phyloP scores from a whole-genome alignment of 2,797 vertebrate species.

The Pseudocheirus occidentalis region DNA sequence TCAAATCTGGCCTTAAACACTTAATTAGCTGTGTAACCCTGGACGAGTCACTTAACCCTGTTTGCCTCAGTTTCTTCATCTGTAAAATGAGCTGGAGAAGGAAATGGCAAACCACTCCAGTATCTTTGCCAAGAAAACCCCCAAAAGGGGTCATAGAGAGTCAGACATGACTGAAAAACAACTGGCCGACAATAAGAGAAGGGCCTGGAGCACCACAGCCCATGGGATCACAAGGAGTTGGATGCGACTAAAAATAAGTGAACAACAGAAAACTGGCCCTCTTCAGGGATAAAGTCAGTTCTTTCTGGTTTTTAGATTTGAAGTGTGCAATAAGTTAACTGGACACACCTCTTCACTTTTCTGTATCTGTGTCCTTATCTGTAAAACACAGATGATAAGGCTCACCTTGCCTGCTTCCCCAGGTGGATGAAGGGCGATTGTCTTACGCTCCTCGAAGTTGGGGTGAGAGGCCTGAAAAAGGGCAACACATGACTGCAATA shows the following conservation, averaged over 20 bases:
- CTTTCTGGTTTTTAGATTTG: not conserved
- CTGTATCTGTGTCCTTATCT: not conserved
- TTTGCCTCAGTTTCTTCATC: not conserved
- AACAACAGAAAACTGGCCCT: not conserved
- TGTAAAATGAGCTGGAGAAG: not conserved
- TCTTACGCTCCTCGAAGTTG: not conserved
- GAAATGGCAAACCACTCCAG: not conserved
- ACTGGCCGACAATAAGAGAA: not conserved
- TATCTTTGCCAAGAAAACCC: not conserved
- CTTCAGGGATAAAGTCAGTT: not conserved
- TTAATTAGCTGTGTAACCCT: not conserved
- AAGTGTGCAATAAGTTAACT: not conserved
- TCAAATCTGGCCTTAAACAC: not conserved
- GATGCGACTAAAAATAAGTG: not conserved
- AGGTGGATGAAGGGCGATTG: not conserved
- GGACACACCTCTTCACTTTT: not conserved
- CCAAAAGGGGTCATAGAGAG: not conserved
- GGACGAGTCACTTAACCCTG: not conserved
- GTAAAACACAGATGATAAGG: not conserved
- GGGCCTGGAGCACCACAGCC: not conserved
- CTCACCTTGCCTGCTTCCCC: not conserved
- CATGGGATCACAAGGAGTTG: not conserved
- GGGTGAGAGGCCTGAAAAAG: not conserved
- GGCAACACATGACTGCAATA: not conserved
- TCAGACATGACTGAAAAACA: not conserved